Base-by-base conservation (phyloP, 2,113 vertebrate genomes). In the Engystomops pustulosus region DNA sequence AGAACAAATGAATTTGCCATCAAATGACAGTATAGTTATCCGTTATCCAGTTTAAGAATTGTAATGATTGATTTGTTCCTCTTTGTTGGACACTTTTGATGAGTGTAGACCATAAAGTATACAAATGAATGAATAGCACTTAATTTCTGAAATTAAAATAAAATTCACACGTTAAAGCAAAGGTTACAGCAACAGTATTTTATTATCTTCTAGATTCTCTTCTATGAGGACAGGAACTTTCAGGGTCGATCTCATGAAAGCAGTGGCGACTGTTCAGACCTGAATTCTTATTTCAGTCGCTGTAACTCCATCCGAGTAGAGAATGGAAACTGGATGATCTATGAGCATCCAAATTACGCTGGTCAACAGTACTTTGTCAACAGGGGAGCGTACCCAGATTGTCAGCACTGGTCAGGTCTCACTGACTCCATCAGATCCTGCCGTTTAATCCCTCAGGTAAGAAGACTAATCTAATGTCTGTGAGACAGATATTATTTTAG, bases 241-340 rank as follows among this genome's bases (percentile, higher is more conserved):
- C 85, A 90, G 86, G 90, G 90, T 53, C 86, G 72, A 83, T 78
- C 23, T 85, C 85, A 86, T 0, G 85, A 84, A 30, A 87, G 81
- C 86, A 91, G n/a, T 85, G 81, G 3, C 0, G 23, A 89, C 41
- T 79, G 30, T 14, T 1, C 86, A 38, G 67, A 78, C 67, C 80
- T 81, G 32, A 86, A 81, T n/a, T 0, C 45, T 25, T 80, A 87
- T 51, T 44, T 87, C 5, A 78, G 12, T 77, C 82, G 65, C 85
- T 89, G 68, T 38, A 87, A 80, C 45, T 91, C 86, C 0, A 1
- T 67, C 0, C 83, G 80, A 0, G 84, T 80, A 82, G 86, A 88
- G 86, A 89, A 90, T 10, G 86, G 74, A 45, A 88, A 84, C 60
- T 92, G 88, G 88, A 89, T 88, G 88, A 27, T 88, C 30, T 88